Base-by-base conservation (phyloP, 2,113 vertebrate species). In the Jaculus jaculus region DNA sequence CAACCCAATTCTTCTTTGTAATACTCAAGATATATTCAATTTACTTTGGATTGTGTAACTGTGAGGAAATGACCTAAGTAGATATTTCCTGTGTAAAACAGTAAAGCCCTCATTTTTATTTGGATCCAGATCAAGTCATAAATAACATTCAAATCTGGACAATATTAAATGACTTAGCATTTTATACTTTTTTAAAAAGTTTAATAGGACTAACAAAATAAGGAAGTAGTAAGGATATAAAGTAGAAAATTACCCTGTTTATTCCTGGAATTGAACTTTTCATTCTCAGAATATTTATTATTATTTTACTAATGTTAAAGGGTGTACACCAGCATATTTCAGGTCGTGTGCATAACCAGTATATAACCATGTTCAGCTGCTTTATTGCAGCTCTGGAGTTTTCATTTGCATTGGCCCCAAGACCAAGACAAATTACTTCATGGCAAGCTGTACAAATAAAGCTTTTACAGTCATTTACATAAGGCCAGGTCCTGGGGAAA, bases 401-500 rank as follows among this genome's bases (percentile, higher is more conserved):
- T 92, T 32, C 65, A 83, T 93, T 97, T 93, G 61, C 65, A 34
- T 87, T 93, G 93, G 91, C 81, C 81, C 82, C 58, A 80, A 93
- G 60, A 80, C 83, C 95, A 94, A 89, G 74, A 95, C 90, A 93
- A 92, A 96, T 96, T 96, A 95, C 97, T 78, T 96, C 97, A 96
- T 92, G 61, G 78, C 92, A 97, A 97, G 90, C 93, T 97, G 94
- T 94, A 95, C 85, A 97, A 96, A 95, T 96, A 96, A 93, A 94
- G 71, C 24, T 83, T 94, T 96, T 94, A 91, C 2, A 93, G 79
- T 61, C 90, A 96, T 95, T 95, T 95, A 95, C 93, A 93, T 94
- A 92, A 95, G 77, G 73, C 94, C 84, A 24, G 84, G 78, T 73
- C 87, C 84, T 82, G 87, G 87, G 91, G n/a, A 95, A 95, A 88